Conservation (phyloP, 2,888 invertebrate species). For the Eupithecia tripunctaria region DNA sequence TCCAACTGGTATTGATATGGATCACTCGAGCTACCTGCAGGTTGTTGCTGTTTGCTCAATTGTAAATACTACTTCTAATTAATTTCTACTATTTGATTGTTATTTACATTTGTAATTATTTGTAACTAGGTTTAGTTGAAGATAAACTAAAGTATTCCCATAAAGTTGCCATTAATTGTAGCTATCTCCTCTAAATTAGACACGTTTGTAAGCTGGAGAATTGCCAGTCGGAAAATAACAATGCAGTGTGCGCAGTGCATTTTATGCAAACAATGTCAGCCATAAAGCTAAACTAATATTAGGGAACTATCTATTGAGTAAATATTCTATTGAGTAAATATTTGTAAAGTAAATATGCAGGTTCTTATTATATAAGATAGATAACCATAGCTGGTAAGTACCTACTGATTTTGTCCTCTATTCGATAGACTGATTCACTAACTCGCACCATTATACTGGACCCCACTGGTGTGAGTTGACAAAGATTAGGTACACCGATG, state of each 20-base stretch:
- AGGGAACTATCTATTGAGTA: not conserved
- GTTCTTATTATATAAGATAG: not conserved
- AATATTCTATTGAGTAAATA: not conserved
- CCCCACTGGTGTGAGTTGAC: no score
- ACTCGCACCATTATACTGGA: no score
- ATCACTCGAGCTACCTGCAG: no score
- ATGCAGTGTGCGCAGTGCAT: slow-evolving; percentile 24
- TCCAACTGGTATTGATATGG: no score
- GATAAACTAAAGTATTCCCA: not conserved
- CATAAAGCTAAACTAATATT: not conserved
- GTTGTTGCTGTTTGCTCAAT: no score
- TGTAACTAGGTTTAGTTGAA: not conserved
- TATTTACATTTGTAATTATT: not conserved
- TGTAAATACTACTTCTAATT: no score
- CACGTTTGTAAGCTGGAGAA: slow-evolving; percentile 33
- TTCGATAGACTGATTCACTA: no score
- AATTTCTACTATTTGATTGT: no score
- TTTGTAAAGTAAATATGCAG: not conserved
- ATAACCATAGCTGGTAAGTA: not conserved
- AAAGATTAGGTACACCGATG: no score
- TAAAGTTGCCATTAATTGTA: not conserved
- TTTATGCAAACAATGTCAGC: slow-evolving; percentile 2
- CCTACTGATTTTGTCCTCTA: not conserved
- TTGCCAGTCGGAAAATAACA: slow-evolving; percentile 40
- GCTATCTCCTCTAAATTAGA: not conserved